Conservation (phyloP, 2,113 vertebrate species). For the Sceloporus tristichus region DNA sequence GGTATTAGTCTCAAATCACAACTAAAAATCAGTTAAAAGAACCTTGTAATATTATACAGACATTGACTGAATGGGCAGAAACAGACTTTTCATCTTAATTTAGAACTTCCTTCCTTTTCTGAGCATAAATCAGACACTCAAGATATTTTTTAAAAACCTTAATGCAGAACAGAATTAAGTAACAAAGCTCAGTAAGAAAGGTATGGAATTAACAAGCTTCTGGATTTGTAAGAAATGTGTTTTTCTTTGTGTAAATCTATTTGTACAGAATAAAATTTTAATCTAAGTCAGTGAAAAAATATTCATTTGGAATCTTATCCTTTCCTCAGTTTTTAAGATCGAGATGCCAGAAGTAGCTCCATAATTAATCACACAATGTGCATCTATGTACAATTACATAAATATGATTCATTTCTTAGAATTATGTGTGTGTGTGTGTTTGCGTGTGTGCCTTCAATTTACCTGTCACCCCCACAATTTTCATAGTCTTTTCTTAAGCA, state of each 20-base stretch:
- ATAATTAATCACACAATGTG: slow-evolving; percentile 38
- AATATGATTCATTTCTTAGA: slow-evolving; percentile 2
- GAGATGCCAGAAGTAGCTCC: slow-evolving; percentile 53
- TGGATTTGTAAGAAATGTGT: slow-evolving; percentile 23
- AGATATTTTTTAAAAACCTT: slow-evolving; percentile 39
- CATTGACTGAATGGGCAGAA: slow-evolving; percentile 36
- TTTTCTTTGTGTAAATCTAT: slow-evolving; percentile 39
- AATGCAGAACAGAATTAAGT: slow-evolving; percentile 53
- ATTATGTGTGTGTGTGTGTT: too few relatives aligned
- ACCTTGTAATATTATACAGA: neutral
- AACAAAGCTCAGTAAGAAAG: slow-evolving; percentile 44
- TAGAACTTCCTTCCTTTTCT: slow-evolving; percentile 42
- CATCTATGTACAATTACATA: slow-evolving; percentile 66
- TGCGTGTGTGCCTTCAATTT: too few relatives aligned
- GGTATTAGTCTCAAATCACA: neutral
- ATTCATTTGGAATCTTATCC: neutral
- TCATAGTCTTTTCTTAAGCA: too few relatives aligned
- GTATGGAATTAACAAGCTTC: slow-evolving; percentile 46
- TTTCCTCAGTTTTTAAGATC: slow-evolving; percentile 23
- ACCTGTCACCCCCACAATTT: too few relatives aligned
- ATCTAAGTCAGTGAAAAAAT: slow-evolving; percentile 48
- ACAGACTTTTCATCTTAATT: slow-evolving; percentile 28
- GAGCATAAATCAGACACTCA: slow-evolving; percentile 37
- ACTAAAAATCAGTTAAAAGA: slow-evolving; percentile 36
- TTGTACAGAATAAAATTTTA: slow-evolving; percentile 26